Base-by-base conservation (phyloP, 2,888 invertebrate species). In the Diaprepes abbreviatus region DNA sequence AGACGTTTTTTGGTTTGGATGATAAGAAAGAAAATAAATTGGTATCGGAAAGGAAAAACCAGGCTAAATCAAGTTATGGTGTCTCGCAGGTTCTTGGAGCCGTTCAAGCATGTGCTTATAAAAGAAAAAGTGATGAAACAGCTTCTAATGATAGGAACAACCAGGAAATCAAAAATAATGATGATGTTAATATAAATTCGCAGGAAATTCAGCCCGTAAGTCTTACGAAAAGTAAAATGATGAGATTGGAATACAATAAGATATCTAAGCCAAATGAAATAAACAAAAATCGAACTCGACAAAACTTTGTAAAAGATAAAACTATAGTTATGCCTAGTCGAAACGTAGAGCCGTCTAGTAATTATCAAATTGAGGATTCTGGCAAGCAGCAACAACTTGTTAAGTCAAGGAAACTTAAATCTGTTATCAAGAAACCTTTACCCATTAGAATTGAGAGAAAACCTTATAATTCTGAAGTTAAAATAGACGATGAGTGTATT, bases 101-200 rank as follows among this genome's bases (percentile, higher is more conserved):
- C 83, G 48, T 86, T 80, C 77, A 82, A 82, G 80, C 78, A 36
- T 84, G 82, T 74, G 82, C 86, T 68, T 81, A 86, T 64, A 85
- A 85, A 52, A 83, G 78, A 70, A 82, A 84, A 73, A 73, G 78
- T 1, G 82, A 81, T 59, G 62, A 70, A 66, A 38, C 17, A 12
- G 17, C 28, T 4, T 16, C 7, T 35, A 21, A 33, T 16, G 12
- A 36, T 17, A 12, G 21, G 2, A 16, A 21, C 10, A 40, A 40
- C 28, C 2, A 0, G 12, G 12, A n/a, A 36, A 16, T 9, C 3
- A n/a, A 21, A 2, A 45, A 31, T 12, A 10, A 9, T 48, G 48
- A 14, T 7, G 12, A 48, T 12, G 2, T 21, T 5, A 12, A 6
- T 21, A 21, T 40, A 28, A 40, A 36, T 21, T 31, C 9, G 12